Conservation (phyloP, 2,113 vertebrate species). For the Thermophis baileyi region DNA sequence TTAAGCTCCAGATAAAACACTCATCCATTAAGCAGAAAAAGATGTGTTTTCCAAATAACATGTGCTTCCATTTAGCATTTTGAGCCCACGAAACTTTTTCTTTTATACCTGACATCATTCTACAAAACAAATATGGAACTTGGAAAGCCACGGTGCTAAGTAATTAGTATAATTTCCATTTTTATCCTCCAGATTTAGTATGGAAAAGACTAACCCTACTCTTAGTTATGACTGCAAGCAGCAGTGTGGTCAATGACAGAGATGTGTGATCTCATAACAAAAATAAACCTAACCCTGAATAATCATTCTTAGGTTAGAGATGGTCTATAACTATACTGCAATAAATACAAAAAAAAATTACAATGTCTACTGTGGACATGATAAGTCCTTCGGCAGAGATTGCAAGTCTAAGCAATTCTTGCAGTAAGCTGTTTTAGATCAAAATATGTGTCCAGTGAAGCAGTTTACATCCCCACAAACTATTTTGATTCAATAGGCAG, state of each 20-base stretch:
- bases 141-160: background rate
- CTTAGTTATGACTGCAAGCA: background rate
- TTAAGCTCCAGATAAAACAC: background rate
- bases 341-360: conserved; percentile 18
- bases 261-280: background rate
- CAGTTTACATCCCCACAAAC: conserved; percentile 38
- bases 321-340: background rate
- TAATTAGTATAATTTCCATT: background rate
- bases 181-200: background rate
- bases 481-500: conserved; percentile 53
- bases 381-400: conserved; percentile 47
- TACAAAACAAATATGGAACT: background rate
- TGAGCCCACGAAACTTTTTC: background rate
- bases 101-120: background rate
- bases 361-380: conserved; percentile 1
- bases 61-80: background rate
- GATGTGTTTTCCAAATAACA: background rate
- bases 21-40: background rate
- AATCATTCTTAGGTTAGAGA: background rate
- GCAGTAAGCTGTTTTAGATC: background rate
- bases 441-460: conserved; percentile 45
- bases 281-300: conserved; percentile 37
- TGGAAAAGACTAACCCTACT: background rate
- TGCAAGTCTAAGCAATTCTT: conserved; percentile 49
- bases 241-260: background rate